Evolutionary conservation across 1,140 invertebrate genomes (phyloP).

Genomic region (Batillaria attramentaria): DNA sequence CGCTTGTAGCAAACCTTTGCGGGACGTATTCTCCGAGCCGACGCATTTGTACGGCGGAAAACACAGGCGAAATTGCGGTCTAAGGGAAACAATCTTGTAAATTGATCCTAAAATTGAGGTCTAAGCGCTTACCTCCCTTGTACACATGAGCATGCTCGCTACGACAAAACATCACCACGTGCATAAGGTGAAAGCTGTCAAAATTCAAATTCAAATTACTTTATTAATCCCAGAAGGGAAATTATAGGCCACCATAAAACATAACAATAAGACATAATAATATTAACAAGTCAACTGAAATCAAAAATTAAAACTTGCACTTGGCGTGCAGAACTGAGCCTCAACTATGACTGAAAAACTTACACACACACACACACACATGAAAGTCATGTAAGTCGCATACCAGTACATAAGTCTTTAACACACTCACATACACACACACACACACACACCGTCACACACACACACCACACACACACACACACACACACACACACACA

Average conservation of each 20-base stretch:
- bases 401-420: too few relatives aligned
- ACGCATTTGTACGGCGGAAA: neutral
- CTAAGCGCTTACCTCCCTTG: too few relatives aligned
- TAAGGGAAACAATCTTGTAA: too few relatives aligned
- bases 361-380: neutral
- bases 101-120: too few relatives aligned
- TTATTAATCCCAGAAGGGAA: too few relatives aligned
- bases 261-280: neutral
- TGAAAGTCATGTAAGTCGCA: neutral
- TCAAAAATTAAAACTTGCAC: neutral
- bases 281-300: neutral
- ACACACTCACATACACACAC: neutral
- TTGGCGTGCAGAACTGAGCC: neutral
- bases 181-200: too few relatives aligned
- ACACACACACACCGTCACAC: neutral
- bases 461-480: slow-evolving; percentile 26
- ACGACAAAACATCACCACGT: too few relatives aligned
- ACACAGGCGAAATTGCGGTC: neutral
- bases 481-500: slow-evolving; percentile 19
- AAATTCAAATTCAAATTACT: too few relatives aligned
- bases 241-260: neutral
- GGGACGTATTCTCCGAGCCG: neutral
- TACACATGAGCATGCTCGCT: too few relatives aligned
- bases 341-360: neutral
- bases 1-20: neutral